phyloP scores from a whole-genome alignment of 2,888 invertebrate species.

The Serripes groenlandicus region DNA sequence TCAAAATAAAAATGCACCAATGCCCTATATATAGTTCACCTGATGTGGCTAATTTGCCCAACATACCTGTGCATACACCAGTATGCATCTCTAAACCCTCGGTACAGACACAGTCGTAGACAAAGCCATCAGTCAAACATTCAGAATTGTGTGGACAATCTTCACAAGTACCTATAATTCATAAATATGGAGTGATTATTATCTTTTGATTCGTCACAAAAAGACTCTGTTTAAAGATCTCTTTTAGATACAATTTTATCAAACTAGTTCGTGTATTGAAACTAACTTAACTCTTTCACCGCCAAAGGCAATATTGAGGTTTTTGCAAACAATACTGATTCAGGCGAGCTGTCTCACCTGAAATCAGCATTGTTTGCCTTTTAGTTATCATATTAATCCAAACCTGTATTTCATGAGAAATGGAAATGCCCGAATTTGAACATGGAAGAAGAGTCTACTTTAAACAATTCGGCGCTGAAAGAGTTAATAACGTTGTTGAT shows the following conservation, averaged over 20 bases:
- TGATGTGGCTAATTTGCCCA: background rate
- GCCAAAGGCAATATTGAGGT: background rate
- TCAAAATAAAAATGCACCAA: background rate
- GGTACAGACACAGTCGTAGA: background rate
- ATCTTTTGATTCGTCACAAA: background rate
- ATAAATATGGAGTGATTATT: background rate
- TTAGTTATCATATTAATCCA: too few species aligned
- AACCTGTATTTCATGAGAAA: too few species aligned
- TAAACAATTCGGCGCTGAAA: too few species aligned
- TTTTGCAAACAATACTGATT: background rate
- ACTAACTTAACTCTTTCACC: background rate
- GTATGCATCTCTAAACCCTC: background rate
- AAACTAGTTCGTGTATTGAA: background rate
- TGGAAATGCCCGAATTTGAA: too few species aligned
- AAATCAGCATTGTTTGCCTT: too few species aligned
- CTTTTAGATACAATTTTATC: background rate
- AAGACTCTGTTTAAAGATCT: background rate
- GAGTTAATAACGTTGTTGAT: too few species aligned
- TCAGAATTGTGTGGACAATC: background rate
- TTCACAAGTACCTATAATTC: background rate
- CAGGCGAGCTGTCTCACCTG: background rate
- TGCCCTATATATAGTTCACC: background rate
- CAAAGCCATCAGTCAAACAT: background rate
- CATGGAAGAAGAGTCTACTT: too few species aligned
- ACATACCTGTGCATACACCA: background rate